phyloP scores from a whole-genome alignment of 1,140 invertebrate genomes.

The Nylanderia fulva region DNA sequence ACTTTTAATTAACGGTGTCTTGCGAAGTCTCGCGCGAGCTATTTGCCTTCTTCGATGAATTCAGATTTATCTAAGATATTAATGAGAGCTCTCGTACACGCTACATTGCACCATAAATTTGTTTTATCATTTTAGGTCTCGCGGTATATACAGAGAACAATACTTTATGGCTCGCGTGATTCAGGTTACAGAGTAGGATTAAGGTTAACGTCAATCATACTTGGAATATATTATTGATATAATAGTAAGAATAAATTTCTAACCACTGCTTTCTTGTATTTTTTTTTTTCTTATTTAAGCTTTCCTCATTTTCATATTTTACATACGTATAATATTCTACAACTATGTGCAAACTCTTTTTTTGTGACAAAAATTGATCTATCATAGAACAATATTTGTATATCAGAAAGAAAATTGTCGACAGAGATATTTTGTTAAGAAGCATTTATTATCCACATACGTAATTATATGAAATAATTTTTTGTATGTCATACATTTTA shows the following conservation, averaged over 20 bases:
- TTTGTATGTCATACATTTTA: neutral
- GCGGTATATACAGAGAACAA: conserved; percentile 38
- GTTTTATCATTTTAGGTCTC: conserved; percentile 59
- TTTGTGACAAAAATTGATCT: neutral
- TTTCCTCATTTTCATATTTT: too few relatives aligned
- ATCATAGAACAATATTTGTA: neutral
- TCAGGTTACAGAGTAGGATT: conserved; percentile 45
- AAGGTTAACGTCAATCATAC: conserved; percentile 52
- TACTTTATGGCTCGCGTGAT: conserved; percentile 56
- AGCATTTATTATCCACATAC: neutral
- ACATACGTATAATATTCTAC: neutral
- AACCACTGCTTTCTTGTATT: neutral
- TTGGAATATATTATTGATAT: conserved; percentile 61
- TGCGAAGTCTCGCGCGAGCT: neutral
- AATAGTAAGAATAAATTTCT: conserved; percentile 38
- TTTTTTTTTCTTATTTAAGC: conserved; percentile 1
- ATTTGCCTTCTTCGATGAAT: conserved; percentile 44
- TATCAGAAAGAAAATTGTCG: neutral
- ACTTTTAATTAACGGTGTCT: conserved; percentile 54
- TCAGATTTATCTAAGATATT: conserved; percentile 45
- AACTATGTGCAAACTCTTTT: neutral
- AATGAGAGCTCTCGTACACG: conserved; percentile 50
- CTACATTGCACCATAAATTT: conserved; percentile 53
- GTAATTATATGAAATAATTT: neutral
- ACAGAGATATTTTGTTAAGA: neutral